These are phyloP conservation scores for Lateolabrax maculatus DNA, from an alignment of 2,797 vertebrate genomes.

Conservation along the genomic window DNA sequence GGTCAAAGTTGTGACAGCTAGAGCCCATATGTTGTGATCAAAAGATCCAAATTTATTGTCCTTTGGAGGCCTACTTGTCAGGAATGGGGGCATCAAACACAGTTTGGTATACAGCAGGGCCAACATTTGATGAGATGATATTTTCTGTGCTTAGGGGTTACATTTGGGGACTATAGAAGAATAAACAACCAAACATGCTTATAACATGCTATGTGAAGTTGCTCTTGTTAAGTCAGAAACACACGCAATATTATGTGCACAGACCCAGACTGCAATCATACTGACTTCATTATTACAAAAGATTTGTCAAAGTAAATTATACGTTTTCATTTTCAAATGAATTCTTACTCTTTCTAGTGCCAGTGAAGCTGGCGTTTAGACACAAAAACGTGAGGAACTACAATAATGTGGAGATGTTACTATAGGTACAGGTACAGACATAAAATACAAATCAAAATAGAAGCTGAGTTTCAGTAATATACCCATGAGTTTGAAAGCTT, in stretches of 20 bases:
- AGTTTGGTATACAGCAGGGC: constrained; percentile 27
- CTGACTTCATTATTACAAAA: not conserved
- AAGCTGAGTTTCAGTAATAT: not conserved
- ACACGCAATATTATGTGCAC: not conserved
- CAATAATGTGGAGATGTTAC: not conserved
- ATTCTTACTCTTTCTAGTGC: not conserved
- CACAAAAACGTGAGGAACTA: not conserved
- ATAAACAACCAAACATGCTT: not conserved
- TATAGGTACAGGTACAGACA: not conserved
- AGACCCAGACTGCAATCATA: too few relatives aligned
- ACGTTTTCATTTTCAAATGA: not conserved
- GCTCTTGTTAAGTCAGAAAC: not conserved
- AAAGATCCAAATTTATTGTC: constrained; percentile 80
- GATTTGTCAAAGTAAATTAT: not conserved
- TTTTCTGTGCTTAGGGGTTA: not conserved
- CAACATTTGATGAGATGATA: not conserved
- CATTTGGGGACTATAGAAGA: not conserved
- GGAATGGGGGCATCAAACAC: constrained; percentile 57
- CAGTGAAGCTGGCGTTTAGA: not conserved
- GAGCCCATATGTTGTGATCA: constrained; percentile 87
- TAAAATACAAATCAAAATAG: not conserved
- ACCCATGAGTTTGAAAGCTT: not conserved
- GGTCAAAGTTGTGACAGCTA: constrained; percentile 87
- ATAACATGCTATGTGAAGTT: not conserved
- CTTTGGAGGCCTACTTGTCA: constrained; percentile 74